Conservation (phyloP, 2,113 vertebrate genomes). For the Cavia aperea region DNA sequence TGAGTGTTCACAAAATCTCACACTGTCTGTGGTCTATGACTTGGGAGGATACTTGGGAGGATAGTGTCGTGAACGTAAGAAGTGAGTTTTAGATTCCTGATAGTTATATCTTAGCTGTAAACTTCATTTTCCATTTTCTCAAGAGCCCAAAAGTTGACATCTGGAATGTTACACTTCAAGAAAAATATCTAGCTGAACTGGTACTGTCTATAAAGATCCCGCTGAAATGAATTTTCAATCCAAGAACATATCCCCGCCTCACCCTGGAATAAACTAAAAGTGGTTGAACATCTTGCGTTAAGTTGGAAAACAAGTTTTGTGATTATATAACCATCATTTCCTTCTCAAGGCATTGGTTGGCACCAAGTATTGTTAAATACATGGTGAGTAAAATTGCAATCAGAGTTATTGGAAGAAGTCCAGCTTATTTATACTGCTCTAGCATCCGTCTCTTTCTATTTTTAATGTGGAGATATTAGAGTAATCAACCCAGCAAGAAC, state of each 20-base stretch:
- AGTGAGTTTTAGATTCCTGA: background rate
- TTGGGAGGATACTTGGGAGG: background rate
- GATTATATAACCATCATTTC: background rate
- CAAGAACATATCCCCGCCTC: background rate
- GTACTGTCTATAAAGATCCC: background rate
- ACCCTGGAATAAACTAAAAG: background rate
- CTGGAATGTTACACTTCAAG: background rate
- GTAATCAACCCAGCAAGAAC: background rate
- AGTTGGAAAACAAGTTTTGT: background rate
- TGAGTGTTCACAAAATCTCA: background rate
- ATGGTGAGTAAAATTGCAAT: background rate
- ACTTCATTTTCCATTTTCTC: conserved; percentile 31
- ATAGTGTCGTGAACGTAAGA: background rate
- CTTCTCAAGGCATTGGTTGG: background rate
- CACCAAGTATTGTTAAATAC: background rate
- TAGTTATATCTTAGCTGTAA: background rate
- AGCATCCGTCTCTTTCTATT: background rate
- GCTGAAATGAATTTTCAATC: background rate
- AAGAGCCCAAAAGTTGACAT: background rate
- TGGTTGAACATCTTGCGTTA: background rate
- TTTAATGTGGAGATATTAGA: background rate
- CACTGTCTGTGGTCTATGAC: accelerated
- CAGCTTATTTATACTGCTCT: background rate
- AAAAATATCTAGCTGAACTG: background rate
- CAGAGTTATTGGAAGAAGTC: background rate